These are phyloP conservation scores for Nematostella vectensis DNA, from an alignment of 92 coral and sea anemone genomes.

Conservation along the genomic window DNA sequence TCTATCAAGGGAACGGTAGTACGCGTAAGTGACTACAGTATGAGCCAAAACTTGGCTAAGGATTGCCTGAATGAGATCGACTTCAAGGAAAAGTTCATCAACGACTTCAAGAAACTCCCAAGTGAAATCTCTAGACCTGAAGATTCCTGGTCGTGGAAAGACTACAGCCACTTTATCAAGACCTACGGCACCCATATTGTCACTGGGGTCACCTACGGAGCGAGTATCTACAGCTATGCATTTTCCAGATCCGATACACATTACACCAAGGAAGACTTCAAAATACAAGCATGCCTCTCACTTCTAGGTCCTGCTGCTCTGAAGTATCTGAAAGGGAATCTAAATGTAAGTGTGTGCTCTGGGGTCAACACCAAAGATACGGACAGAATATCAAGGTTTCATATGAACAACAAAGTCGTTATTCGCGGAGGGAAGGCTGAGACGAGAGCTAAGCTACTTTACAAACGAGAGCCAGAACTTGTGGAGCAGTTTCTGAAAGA, in stretches of 20 bases:
- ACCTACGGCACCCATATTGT: slow-evolving; percentile 3
- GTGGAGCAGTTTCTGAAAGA: slow-evolving; percentile 28
- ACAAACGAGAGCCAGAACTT: slow-evolving; percentile 5
- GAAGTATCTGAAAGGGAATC: not conserved
- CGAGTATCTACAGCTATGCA: slow-evolving; percentile 17
- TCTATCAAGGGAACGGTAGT: not conserved
- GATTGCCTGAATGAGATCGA: not conserved
- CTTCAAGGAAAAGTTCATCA: slow-evolving; percentile 4
- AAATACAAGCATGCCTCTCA: not conserved
- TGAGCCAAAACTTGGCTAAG: not conserved
- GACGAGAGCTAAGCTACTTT: slow-evolving; percentile 28
- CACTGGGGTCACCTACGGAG: slow-evolving; percentile 11
- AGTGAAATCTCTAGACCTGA: slow-evolving; percentile 2
- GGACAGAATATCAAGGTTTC: slow-evolving; percentile 1
- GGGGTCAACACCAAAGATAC: slow-evolving; percentile 39
- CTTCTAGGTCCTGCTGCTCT: not conserved
- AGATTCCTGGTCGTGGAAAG: slow-evolving; percentile 2
- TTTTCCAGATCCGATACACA: slow-evolving; percentile 2
- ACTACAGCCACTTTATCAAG: slow-evolving; percentile 7
- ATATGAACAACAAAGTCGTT: slow-evolving; percentile 30
- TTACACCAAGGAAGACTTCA: slow-evolving; percentile 14
- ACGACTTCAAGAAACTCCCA: slow-evolving; percentile 10
- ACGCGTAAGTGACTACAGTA: not conserved
- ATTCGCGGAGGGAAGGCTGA: slow-evolving; percentile 27
- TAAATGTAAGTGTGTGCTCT: slow-evolving; percentile 41